Evolutionary conservation across 2,113 vertebrate species (phyloP).

Genomic region (Microcebus jonahi): DNA sequence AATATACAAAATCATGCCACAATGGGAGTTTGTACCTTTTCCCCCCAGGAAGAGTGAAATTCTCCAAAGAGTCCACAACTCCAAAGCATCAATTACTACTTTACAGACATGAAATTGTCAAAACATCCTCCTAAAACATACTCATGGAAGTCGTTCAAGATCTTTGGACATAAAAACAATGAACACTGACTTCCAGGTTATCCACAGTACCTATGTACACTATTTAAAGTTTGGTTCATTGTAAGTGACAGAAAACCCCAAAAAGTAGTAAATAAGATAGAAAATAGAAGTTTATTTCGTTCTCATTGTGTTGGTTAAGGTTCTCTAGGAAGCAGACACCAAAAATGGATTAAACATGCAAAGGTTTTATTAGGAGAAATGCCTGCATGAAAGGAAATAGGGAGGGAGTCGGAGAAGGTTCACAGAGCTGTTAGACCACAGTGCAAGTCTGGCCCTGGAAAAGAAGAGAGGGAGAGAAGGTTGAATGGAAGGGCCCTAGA

Average conservation of each 20-base stretch:
- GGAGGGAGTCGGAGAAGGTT: neutral
- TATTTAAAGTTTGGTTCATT: neutral
- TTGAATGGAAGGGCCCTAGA: neutral
- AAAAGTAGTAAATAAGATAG: neutral
- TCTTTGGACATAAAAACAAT: neutral
- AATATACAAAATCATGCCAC: neutral
- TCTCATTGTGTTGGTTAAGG: neutral
- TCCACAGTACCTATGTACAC: neutral
- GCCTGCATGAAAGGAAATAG: neutral
- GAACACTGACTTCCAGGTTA: neutral
- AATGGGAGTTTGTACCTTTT: neutral
- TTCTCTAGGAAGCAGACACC: neutral
- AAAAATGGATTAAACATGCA: neutral
- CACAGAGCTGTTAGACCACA: neutral
- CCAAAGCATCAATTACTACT: neutral
- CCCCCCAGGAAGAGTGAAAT: neutral
- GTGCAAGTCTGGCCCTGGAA: neutral
- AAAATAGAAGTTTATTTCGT: neutral
- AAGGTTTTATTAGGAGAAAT: neutral
- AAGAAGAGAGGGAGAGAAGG: neutral
- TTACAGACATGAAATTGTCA: neutral
- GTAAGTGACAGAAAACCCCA: neutral
- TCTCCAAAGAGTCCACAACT: neutral
- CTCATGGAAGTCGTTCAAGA: neutral
- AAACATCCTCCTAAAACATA: neutral